Base-by-base conservation (phyloP, 2,888 invertebrate genomes). In the Mesorhabditis sp. region DNA sequence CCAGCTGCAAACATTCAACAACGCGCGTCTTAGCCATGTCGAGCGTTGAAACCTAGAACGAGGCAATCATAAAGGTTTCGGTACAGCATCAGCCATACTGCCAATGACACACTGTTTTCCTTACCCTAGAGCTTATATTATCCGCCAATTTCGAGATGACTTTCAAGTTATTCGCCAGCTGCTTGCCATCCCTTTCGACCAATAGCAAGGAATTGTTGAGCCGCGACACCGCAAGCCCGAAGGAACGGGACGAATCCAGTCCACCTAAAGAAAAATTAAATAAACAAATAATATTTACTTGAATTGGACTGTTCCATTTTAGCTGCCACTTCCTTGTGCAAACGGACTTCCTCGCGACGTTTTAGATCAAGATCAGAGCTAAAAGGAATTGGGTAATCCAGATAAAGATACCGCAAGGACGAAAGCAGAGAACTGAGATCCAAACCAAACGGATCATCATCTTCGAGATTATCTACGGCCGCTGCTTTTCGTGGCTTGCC, bases 11-110 rank as follows among this genome's bases (percentile, higher is more conserved):
- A 84, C 95, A 95, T 82, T 94, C 94, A 4, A 93, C 93, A 0
- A 97, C 96, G 70, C 94, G 90, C 76, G 92, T 92, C 91, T 94
- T 91, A 0, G 95, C 95, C 69, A 92, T 88, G 88, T 98, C 97
- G 63, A 98, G 87, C 71, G 93, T 92, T 7, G 95, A 90, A 15
- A 97, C 96, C 78, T 81, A 28, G 28, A 70, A 62, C 62, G 66
- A 62, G 28, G 6, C n/a, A 62, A 13, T 42, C 28, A 28, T 28
- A 67, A 65, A 42, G 6, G 13, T 43, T 58, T 50, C 5, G 62
- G n/a, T n/a, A 41, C 28, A 28, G 28, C 28, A 28, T 28, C 28
- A 28, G 28, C 28, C 28, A 28, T 28, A 28, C 28, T 28, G 28
- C 28, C 28, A 28, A 28, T 28, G 28, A 28, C 28, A 28, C 28